These are phyloP conservation scores for Rattus rattus DNA, from an alignment of 2,113 vertebrate genomes.

Conservation along the genomic window DNA sequence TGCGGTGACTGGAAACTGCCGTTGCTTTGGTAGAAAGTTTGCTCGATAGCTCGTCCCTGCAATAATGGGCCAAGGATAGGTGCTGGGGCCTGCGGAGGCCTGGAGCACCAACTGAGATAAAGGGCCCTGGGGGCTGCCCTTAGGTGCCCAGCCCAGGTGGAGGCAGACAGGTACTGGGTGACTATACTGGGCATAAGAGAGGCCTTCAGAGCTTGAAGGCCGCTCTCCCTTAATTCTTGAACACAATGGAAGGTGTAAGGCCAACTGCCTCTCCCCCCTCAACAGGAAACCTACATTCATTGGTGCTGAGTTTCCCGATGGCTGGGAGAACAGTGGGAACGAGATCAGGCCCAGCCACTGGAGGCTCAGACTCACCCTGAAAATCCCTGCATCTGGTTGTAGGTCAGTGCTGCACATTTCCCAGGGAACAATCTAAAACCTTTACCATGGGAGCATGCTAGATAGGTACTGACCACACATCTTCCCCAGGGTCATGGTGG, in stretches of 20 bases:
- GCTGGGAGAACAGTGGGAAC: background rate
- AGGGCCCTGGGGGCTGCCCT: background rate
- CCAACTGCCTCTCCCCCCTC: background rate
- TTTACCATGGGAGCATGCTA: background rate
- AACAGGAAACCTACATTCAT: too few species aligned
- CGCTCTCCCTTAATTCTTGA: background rate
- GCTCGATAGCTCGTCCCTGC: background rate
- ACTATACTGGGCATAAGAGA: background rate
- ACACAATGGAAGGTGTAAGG: background rate
- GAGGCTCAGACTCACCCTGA: background rate
- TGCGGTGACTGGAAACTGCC: background rate
- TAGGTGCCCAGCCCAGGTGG: too few species aligned
- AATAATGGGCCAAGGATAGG: accelerated
- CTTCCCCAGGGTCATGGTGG: background rate
- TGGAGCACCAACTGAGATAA: background rate
- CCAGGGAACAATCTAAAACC: background rate
- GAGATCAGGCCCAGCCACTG: background rate
- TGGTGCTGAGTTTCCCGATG: background rate
- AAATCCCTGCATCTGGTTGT: background rate
- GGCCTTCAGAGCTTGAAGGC: too few species aligned
- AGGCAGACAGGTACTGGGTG: background rate
- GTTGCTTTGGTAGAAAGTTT: background rate
- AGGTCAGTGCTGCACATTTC: background rate
- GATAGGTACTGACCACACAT: background rate
- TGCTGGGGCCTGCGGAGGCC: background rate